phyloP scores from a whole-genome alignment of 1,140 invertebrate genomes.

The Tetramorium simillimum region DNA sequence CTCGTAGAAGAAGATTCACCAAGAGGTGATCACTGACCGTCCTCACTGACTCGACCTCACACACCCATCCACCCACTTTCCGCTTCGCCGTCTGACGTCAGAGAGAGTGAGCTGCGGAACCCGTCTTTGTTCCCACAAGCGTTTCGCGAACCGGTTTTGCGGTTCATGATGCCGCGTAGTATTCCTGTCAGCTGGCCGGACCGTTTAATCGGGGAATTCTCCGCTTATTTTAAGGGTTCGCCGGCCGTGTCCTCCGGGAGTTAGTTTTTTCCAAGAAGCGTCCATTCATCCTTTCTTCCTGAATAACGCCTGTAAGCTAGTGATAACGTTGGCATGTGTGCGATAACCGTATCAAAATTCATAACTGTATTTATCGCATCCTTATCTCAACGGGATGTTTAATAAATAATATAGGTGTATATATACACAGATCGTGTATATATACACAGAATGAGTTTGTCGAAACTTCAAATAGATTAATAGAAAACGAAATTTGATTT shows the following conservation, averaged over 20 bases:
- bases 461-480: neutral
- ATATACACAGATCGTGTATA: too few relatives aligned
- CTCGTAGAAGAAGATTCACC: slow-evolving; percentile 12
- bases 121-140: slow-evolving; percentile 83
- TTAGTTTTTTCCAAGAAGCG: slow-evolving; percentile 42
- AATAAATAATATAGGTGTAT: neutral
- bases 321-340: neutral
- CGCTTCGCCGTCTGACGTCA: slow-evolving; percentile 80
- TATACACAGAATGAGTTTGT: neutral
- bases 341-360: neutral
- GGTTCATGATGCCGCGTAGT: slow-evolving; percentile 75
- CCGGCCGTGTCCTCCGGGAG: neutral
- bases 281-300: slow-evolving; percentile 29
- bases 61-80: slow-evolving; percentile 76
- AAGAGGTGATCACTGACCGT: slow-evolving; percentile 77
- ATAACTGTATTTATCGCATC: neutral
- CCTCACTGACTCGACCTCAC: slow-evolving; percentile 72
- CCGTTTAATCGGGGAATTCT: slow-evolving; percentile 67
- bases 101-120: slow-evolving; percentile 69
- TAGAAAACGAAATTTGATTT: neutral
- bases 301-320: neutral
- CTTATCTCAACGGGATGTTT: slow-evolving; percentile 8
- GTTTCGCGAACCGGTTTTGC: slow-evolving; percentile 81
- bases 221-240: slow-evolving; percentile 58
- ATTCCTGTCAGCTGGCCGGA: slow-evolving; percentile 79